phyloP scores from a whole-genome alignment of 2,797 vertebrate species.

The Cetoscarus ocellatus region DNA sequence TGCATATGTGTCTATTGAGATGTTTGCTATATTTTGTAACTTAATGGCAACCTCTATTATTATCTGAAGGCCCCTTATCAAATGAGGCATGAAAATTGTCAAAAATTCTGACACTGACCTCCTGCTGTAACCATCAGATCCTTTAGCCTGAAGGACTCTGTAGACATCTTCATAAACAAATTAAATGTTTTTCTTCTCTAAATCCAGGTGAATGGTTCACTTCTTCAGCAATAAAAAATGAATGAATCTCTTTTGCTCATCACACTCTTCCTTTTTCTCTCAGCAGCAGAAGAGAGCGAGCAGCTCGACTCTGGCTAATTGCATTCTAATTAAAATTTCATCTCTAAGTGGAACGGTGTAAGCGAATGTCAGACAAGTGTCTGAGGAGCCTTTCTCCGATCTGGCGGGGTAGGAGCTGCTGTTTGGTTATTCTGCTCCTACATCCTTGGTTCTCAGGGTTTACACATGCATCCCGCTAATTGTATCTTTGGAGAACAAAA shows the following conservation, averaged over 20 bases:
- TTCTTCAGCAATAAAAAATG: slow-evolving; percentile 69
- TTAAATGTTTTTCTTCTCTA: slow-evolving; percentile 48
- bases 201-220: slow-evolving; percentile 51
- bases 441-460: slow-evolving; percentile 62
- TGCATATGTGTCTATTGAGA: neutral
- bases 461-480: slow-evolving; percentile 69
- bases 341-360: slow-evolving; percentile 74
- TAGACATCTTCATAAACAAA: slow-evolving; percentile 61
- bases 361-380: slow-evolving; percentile 83
- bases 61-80: neutral
- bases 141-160: slow-evolving; percentile 43
- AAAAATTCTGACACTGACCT: slow-evolving; percentile 16
- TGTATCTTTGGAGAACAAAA: slow-evolving; percentile 74
- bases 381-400: slow-evolving; percentile 62
- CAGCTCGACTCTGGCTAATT: slow-evolving; percentile 72
- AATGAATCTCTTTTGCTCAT: slow-evolving; percentile 57
- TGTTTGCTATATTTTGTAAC: neutral
- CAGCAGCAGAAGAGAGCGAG: slow-evolving; percentile 37
- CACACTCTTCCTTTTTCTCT: slow-evolving; percentile 35
- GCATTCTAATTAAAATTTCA: slow-evolving; percentile 84
- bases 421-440: slow-evolving; percentile 74
- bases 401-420: slow-evolving; percentile 59
- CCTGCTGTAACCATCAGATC: slow-evolving; percentile 31
- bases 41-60: neutral
- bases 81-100: slow-evolving; percentile 9